Base-by-base conservation (phyloP, 1,140 invertebrate genomes). In the Ips typographus region DNA sequence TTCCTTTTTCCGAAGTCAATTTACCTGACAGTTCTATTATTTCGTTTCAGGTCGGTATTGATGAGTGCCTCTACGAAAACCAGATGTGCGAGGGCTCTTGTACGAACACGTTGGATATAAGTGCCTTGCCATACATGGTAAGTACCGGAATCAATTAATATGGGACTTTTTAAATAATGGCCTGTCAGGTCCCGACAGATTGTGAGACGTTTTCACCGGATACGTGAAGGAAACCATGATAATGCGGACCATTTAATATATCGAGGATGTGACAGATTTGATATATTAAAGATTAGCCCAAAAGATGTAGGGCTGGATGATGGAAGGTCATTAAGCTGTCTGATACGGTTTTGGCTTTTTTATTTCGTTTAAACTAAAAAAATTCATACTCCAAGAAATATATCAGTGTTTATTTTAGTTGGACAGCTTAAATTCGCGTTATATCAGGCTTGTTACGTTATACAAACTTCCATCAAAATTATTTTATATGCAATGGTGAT, bases 31-130 rank as follows among this genome's bases (percentile, higher is more conserved):
- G 22, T 22, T 22, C 22, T 22, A 22, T 22, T 22, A 22, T 22
- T 3, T 62, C 37, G 44, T 70, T 63, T 37, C 59, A 71, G 69
- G 69, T 71, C 6, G 95, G 94, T 64, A 98, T 99, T 72, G 95
- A 99, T 76, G 95, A 98, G 82, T 99, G 97, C 81, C 83, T 97
- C 40, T 94, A 95, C 79, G 94, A 97, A 83, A 95, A 97, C 78
- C 91, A 94, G 77, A 92, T 92, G 82, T 98, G 96, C 82, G 95
- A 98, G 82, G 94, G 93, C 4, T 97, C 95, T 60, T 98, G 97
- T 82, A 96, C 94, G 1, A 98, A 97, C 82, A 87, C 88, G 42
- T 82, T 98, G 40, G 92, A 94, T 74, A 94, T 97, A 59, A 94
- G 91, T 79, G 88, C 89, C 69, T 82, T 94, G 63, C 96, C 96